Percentiles rank a stretch among this genome's conserved stretches.
phyloP scores from a whole-genome alignment of 2,797 vertebrate genomes.

The Spinibarbus caldwelli region DNA sequence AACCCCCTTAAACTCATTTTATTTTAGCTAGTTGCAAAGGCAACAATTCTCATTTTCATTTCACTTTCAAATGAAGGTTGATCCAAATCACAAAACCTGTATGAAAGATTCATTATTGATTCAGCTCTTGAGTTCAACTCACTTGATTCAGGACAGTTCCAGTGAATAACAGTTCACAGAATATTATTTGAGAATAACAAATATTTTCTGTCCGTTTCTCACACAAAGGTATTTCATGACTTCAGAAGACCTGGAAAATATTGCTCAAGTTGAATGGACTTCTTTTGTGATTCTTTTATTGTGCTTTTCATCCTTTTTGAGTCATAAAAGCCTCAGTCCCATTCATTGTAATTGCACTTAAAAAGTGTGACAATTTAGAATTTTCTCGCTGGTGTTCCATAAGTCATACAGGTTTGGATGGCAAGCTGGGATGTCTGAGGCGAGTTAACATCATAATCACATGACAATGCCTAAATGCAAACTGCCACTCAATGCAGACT shows the following conservation, averaged over 20 bases:
- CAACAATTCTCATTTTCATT: too few relatives aligned
- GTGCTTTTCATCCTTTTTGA: background rate
- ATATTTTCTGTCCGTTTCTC: background rate
- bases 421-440: background rate
- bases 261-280: background rate
- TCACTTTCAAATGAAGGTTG: background rate
- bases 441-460: background rate
- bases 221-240: background rate
- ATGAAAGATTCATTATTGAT: background rate
- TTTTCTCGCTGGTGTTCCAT: background rate
- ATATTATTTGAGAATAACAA: background rate
- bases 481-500: conserved; percentile 48
- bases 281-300: background rate
- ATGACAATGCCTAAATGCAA: conserved; percentile 20
- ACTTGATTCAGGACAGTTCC: too few relatives aligned
- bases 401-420: background rate
- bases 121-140: background rate
- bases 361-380: background rate
- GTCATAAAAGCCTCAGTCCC: background rate
- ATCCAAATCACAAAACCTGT: background rate
- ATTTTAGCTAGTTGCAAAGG: too few relatives aligned
- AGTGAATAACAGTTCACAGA: background rate
- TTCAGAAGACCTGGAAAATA: background rate
- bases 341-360: too few relatives aligned
- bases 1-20: too few relatives aligned